Evolutionary conservation across 2,113 vertebrate genomes (phyloP), one percentile per base, ranked within the genome.

Genomic region (Struthidea cinerea): DNA sequence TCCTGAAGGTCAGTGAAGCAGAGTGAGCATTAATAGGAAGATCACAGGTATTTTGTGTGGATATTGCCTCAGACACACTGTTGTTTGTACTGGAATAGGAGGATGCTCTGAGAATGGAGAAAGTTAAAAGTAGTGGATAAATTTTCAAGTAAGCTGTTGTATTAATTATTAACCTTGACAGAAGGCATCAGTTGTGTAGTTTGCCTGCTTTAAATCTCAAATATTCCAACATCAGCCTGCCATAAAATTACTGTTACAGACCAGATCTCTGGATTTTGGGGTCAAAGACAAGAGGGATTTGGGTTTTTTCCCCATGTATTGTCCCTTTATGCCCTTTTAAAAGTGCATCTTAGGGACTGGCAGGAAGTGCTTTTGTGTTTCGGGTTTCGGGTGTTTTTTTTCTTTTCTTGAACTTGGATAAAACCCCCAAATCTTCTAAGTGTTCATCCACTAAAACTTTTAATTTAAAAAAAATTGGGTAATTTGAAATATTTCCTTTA

Each of bases 371-470:
- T 50, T 76, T 44, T 59, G 4, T 56, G 19, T 18, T 65, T 56
- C 4, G 4, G 10, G n/a, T 47, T 74, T 69, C 13, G 9, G 12
- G 4, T 0, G 0, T 5, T 67, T 41, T 57, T 47, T 11, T 41
- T 1, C 16, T 90, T 63, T 3, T 71, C 11, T 24, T 64, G 35
- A 35, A 67, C 9, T 23, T 7, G 3, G 11, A 49, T 46, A 26
- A 75, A 70, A 22, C 0, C 0, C 3, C 2, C 4, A 78, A 60
- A 70, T 67, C 23, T 56, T 9, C 1, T 44, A 67, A 60, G 1
- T 42, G 18, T 52, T 39, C 7, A 41, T 10, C 37, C 56, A 41
- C 21, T n/a, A 30, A 70, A 61, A 41, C 0, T 41, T 67, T 11
- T 21, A 69, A 44, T 47, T 27, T n/a, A 75, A 80, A n/a, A 18